A percentile compares a stretch with the other conserved stretches of the same genome.
phyloP scores from a whole-genome alignment of 2,888 invertebrate genomes.

The Limenitis camilla region DNA sequence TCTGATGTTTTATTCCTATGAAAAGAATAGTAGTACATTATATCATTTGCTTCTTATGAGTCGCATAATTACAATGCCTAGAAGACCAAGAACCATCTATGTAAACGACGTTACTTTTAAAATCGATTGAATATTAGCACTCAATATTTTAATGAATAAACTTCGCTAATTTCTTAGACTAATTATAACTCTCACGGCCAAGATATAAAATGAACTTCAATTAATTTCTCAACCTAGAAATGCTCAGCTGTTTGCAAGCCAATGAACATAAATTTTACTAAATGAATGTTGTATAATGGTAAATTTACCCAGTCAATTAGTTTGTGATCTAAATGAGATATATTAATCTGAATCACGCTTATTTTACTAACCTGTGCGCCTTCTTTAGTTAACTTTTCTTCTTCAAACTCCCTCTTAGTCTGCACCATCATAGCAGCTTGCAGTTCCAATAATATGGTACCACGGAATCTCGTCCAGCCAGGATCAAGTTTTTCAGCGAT shows the following conservation, averaged over 20 bases:
- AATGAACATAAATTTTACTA: not conserved
- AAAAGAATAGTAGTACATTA: too few species aligned
- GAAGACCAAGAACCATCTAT: too few species aligned
- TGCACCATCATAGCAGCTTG: slow-evolving; percentile 77
- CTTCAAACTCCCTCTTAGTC: slow-evolving; percentile 70
- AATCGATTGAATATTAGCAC: too few species aligned
- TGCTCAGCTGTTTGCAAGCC: not conserved
- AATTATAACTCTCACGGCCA: too few species aligned
- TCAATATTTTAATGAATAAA: too few species aligned
- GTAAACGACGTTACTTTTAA: too few species aligned
- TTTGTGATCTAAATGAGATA: too few species aligned
- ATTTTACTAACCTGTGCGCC: slow-evolving; percentile 63
- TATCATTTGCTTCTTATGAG: too few species aligned
- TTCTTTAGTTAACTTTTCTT: slow-evolving; percentile 67
- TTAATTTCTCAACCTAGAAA: not conserved
- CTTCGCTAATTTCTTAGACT: too few species aligned
- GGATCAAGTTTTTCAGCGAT: slow-evolving; percentile 78
- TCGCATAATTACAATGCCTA: too few species aligned
- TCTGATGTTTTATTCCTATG: too few species aligned
- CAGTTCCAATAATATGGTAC: slow-evolving; percentile 77
- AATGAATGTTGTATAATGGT: not conserved
- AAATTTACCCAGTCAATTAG: not conserved
- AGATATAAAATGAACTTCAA: not conserved
- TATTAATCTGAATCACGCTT: too few species aligned
- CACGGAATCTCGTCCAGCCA: slow-evolving; percentile 78